Conservation (phyloP, 2,797 vertebrate species). For the Varecia variegata region DNA sequence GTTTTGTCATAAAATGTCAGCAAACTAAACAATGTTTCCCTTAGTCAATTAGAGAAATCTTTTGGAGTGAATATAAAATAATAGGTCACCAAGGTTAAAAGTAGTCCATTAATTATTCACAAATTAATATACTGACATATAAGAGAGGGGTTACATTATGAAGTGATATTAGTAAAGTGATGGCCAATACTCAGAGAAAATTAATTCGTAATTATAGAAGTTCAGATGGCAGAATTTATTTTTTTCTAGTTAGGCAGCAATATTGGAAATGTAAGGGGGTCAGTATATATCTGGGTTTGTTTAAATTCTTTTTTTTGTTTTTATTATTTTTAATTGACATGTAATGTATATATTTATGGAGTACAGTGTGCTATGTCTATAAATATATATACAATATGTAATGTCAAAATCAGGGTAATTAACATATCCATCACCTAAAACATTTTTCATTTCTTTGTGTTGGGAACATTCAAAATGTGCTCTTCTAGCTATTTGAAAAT, state of each 20-base stretch:
- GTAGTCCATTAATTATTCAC: neutral
- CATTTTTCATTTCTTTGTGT: neutral
- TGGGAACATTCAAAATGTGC: neutral
- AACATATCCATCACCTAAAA: neutral
- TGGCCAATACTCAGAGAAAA: neutral
- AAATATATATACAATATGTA: neutral
- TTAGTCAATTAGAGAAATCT: conserved; percentile 6
- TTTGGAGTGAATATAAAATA: conserved; percentile 33
- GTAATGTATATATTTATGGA: neutral
- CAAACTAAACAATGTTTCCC: conserved; percentile 24
- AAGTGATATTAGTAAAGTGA: neutral
- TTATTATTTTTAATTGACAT: neutral
- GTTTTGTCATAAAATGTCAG: conserved; percentile 13
- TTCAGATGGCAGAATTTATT: neutral
- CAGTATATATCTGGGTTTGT: neutral
- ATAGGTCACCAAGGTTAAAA: neutral
- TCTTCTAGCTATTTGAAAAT: neutral
- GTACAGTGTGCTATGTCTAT: neutral
- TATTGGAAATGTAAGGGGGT: neutral
- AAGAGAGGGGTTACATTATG: neutral
- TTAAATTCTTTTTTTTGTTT: neutral
- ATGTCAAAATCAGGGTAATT: neutral
- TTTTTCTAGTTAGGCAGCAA: neutral
- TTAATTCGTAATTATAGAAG: neutral
- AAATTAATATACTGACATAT: neutral